A percentile compares a stretch with the other conserved stretches of the same genome.
Evolutionary conservation across 2,113 vertebrate species (phyloP).

Genomic region (Podocnemis expansa): DNA sequence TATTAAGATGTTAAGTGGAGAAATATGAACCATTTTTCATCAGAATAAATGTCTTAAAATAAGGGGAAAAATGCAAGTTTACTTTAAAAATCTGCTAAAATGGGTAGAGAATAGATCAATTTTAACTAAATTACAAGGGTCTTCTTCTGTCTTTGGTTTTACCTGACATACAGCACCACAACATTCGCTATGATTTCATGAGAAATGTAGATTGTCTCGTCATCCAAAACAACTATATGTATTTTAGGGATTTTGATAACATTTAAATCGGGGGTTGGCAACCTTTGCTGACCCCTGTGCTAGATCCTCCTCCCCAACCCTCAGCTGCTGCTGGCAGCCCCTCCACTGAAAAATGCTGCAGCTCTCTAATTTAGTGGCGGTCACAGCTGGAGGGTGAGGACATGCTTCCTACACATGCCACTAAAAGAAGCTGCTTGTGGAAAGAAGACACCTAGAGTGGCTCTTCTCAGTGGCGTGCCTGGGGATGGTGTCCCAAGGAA

Average conservation of each 20-base stretch:
- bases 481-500: too few species aligned
- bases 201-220: slow-evolving; percentile 36
- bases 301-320: too few species aligned
- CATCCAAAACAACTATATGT: slow-evolving; percentile 20
- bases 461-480: too few species aligned
- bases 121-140: neutral
- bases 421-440: too few species aligned
- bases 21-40: slow-evolving; percentile 25
- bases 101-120: neutral
- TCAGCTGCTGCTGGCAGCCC: too few species aligned
- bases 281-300: too few species aligned
- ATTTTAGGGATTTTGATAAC: slow-evolving; percentile 16
- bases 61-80: slow-evolving; percentile 26
- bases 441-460: too few species aligned
- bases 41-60: slow-evolving; percentile 58
- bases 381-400: too few species aligned
- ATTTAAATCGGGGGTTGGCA: too few species aligned
- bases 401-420: too few species aligned
- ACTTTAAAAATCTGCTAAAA: slow-evolving; percentile 47
- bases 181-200: slow-evolving; percentile 59
- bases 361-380: too few species aligned
- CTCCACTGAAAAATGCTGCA: too few species aligned
- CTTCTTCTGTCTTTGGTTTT: neutral
- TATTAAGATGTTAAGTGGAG: slow-evolving; percentile 12
- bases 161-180: neutral